Percentiles rank a stretch among this genome's conserved stretches.
Evolutionary conservation across 2,888 invertebrate genomes (phyloP).

Genomic region (Drosophila fungiperda): DNA sequence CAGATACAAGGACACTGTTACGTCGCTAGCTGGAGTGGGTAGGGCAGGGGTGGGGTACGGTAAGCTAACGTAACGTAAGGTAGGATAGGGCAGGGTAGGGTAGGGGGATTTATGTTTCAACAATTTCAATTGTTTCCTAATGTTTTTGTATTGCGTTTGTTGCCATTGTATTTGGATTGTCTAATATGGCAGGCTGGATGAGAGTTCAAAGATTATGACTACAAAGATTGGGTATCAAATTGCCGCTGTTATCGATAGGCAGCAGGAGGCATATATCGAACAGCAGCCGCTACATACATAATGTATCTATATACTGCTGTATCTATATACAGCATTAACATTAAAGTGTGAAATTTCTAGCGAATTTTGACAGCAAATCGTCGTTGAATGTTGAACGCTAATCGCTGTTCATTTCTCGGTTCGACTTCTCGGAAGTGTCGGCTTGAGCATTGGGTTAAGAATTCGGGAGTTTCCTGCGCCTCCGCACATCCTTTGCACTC

Average conservation of each 20-base stretch:
- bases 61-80: constrained; percentile 6
- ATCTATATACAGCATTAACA: constrained; percentile 40
- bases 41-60: constrained; percentile 30
- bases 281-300: constrained; percentile 22
- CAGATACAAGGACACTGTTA: constrained; percentile 48
- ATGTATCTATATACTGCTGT: not conserved
- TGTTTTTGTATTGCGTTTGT: constrained; percentile 75
- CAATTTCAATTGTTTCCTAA: constrained; percentile 77
- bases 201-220: constrained; percentile 71
- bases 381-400: constrained; percentile 38
- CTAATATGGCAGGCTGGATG: constrained; percentile 61
- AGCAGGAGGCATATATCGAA: constrained; percentile 35
- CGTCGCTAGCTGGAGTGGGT: constrained; percentile 18
- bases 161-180: constrained; percentile 63
- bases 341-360: constrained; percentile 77
- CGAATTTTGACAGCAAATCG: constrained; percentile 73
- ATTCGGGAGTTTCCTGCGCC: constrained; percentile 62
- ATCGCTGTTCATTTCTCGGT: constrained; percentile 36
- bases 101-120: constrained; percentile 71
- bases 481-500: constrained; percentile 33
- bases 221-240: constrained; percentile 62
- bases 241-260: constrained; percentile 56
- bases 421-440: constrained; percentile 66
- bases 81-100: constrained; percentile 24
- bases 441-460: constrained; percentile 42